These are phyloP conservation scores for Dendroctonus ponderosae DNA, from an alignment of 1,140 invertebrate species.

Conservation along the genomic window DNA sequence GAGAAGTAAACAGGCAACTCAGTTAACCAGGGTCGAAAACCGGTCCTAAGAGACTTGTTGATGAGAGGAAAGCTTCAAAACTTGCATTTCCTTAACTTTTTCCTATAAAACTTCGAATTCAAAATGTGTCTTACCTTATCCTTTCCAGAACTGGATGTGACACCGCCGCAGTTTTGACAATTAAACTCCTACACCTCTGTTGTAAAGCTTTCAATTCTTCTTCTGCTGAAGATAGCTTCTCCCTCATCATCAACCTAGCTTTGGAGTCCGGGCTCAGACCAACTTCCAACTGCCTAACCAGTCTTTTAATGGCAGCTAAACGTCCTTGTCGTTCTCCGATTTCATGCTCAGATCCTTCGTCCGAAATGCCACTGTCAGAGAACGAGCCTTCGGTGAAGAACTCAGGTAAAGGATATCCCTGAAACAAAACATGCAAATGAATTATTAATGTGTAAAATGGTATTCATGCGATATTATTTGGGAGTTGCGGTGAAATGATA, in stretches of 20 bases:
- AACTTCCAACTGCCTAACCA: conserved; percentile 66
- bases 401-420: conserved; percentile 41
- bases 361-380: conserved; percentile 74
- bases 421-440: conserved; percentile 1
- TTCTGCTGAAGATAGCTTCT: conserved; percentile 76
- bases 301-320: conserved; percentile 62
- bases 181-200: conserved; percentile 72
- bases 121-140: conserved; percentile 27
- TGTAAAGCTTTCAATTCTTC: conserved; percentile 74
- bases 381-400: conserved; percentile 59
- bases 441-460: too few relatives aligned
- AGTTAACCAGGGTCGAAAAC: too few relatives aligned
- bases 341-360: conserved; percentile 73
- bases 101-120: too few relatives aligned
- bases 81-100: too few relatives aligned
- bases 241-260: conserved; percentile 60
- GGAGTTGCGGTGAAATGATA: not conserved
- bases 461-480: too few relatives aligned
- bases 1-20: too few relatives aligned
- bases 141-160: conserved; percentile 35
- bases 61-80: too few relatives aligned
- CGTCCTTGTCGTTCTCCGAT: conserved; percentile 70
- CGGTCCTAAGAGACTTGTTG: too few relatives aligned
- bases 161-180: conserved; percentile 64
- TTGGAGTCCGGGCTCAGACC: conserved; percentile 65